Percentiles rank a stretch among this genome's conserved stretches.
phyloP scores from a whole-genome alignment of 2,113 vertebrate genomes.

The Vanacampus margaritifer region DNA sequence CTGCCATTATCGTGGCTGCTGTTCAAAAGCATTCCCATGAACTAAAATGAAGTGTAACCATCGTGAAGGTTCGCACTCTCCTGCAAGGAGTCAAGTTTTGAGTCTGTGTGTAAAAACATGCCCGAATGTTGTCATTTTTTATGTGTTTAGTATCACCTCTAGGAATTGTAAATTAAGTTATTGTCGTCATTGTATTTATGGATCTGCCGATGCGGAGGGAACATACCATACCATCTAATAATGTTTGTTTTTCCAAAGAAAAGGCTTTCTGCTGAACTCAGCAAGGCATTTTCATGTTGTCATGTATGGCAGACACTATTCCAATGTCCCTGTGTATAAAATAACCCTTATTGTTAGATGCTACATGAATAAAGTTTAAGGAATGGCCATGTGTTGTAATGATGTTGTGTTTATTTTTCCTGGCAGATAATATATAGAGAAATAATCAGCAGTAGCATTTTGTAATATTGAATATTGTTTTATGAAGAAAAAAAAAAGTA shows the following conservation, averaged over 20 bases:
- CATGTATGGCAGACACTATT: constrained; percentile 44
- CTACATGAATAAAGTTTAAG: constrained; percentile 66
- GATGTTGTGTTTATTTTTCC: background rate
- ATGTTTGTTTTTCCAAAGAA: constrained; percentile 57
- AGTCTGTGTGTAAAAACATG: constrained; percentile 27
- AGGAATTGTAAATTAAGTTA: constrained; percentile 73
- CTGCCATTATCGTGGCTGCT: constrained; percentile 2
- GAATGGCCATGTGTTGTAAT: constrained; percentile 24
- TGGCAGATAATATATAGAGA: background rate
- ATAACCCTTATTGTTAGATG: constrained; percentile 61
- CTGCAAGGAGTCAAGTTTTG: constrained; percentile 11
- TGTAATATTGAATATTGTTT: no score
- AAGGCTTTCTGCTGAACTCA: constrained; percentile 40
- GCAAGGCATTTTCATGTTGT: constrained; percentile 48
- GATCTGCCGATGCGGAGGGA: constrained; percentile 44
- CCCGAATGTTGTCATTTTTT: constrained; percentile 32
- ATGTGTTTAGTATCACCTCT: constrained; percentile 37
- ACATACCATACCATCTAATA: constrained; percentile 40
- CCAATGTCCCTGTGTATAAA: constrained; percentile 54
- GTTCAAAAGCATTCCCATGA: constrained; percentile 1
- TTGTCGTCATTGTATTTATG: constrained; percentile 51
- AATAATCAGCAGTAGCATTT: no score
- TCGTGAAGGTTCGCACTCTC: constrained; percentile 27
- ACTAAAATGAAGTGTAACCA: constrained; percentile 13
- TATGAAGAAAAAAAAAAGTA: no score